Base-by-base conservation (phyloP, 2,888 invertebrate species). In the Pyrrhosoma nymphula region DNA sequence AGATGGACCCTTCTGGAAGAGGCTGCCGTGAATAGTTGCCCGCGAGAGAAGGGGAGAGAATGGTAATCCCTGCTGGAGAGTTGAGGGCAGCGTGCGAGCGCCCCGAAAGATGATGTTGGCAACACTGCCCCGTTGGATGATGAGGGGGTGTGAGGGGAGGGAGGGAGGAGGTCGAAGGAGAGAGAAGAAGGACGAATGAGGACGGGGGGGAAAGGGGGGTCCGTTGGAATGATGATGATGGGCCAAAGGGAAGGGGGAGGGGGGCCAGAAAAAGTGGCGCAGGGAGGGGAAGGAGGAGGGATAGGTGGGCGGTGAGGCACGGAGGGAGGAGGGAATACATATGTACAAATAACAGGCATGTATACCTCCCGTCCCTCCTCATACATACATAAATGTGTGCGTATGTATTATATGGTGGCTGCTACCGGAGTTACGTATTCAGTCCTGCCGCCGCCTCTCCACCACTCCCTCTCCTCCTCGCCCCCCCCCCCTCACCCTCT, bases 361-460 rank as follows among this genome's bases (percentile, higher is more conserved):
- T 82, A 82, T 82, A 82, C 75, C 75, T 35, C 35, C 35, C 75
- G 35, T 35, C 35, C 35, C 3, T 12, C 75, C 75, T 82, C 75
- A 82, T 82, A 30, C 8, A 82, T 82, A 82, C 75, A 82, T 82
- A 82, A 82, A 82, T 82, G 75, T 82, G 75, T 82, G 75, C 75
- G 75, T 82, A 82, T 82, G 75, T 82, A 82, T 47, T 47, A 47
- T 82, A 82, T 82, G 60, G 93, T 93, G 93, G 39, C 93, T 93
- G 93, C 93, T 93, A 93, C 93, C 93, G 93, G 93, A 93, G 93
- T 93, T 93, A 93, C 93, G 93, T 93, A 93, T 93, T 93, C 93
- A 93, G 93, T 75, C 93, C 91, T 63, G 91, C 60, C 91, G 91
- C 91, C 91, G 60, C 91, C 91, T 63, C 91, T 30, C 20, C 35